phyloP scores from a whole-genome alignment of 2,113 vertebrate genomes.

The Panthera tigris region DNA sequence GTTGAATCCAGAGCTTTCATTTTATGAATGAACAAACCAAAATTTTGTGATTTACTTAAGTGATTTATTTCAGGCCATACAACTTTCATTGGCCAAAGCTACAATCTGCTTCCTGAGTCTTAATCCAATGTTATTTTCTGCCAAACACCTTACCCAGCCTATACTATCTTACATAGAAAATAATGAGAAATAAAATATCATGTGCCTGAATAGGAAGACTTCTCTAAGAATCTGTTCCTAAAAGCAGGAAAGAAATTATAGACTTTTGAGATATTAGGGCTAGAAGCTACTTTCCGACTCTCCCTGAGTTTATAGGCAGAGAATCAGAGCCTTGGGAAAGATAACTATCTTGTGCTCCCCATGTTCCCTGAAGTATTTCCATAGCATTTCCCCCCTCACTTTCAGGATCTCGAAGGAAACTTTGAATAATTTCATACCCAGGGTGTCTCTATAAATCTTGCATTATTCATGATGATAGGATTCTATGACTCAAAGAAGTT shows the following conservation, averaged over 20 bases:
- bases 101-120: neutral
- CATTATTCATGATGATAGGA: conserved; percentile 25
- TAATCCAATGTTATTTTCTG: conserved; percentile 14
- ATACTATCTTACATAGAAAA: neutral
- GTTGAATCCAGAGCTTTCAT: neutral
- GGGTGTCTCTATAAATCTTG: conserved; percentile 40
- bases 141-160: neutral
- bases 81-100: neutral
- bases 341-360: neutral
- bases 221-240: neutral
- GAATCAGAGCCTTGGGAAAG: neutral
- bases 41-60: neutral
- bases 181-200: neutral
- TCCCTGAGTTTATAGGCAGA: neutral
- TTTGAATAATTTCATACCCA: neutral
- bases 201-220: neutral
- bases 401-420: conserved; percentile 65
- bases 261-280: neutral
- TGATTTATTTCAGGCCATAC: neutral
- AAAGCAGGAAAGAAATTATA: neutral
- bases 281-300: neutral
- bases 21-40: conserved; percentile 8
- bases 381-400: neutral
- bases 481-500: conserved; percentile 56
- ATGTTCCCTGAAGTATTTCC: conserved; percentile 21